phyloP scores from a whole-genome alignment of 2,113 vertebrate species.

The Dipodomys stephensi region DNA sequence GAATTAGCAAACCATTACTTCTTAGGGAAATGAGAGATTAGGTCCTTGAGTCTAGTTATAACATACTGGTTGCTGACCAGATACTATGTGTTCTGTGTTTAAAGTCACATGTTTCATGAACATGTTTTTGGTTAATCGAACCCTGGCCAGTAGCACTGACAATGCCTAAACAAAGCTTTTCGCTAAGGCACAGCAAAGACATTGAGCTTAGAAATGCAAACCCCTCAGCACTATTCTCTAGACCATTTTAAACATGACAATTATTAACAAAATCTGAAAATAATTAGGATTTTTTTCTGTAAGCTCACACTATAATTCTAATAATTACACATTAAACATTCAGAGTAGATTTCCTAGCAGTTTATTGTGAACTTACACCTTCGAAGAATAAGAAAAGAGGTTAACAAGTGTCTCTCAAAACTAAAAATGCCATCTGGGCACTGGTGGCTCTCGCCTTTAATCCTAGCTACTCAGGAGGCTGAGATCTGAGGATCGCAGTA shows the following conservation, averaged over 20 bases:
- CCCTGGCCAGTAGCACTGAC: background rate
- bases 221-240: background rate
- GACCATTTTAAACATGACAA: constrained; percentile 5
- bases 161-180: background rate
- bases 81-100: constrained; percentile 32
- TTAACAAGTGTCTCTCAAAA: background rate
- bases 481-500: too few relatives aligned
- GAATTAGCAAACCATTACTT: background rate
- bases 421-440: constrained; percentile 26
- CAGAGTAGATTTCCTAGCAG: background rate
- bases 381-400: constrained; percentile 22
- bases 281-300: constrained; percentile 41
- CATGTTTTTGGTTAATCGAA: background rate
- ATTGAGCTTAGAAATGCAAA: background rate
- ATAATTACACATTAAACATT: constrained; percentile 38
- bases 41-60: background rate
- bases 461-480: too few relatives aligned
- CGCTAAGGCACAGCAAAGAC: background rate
- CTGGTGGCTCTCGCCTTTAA: too few relatives aligned
- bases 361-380: background rate
- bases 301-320: constrained; percentile 44
- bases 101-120: background rate
- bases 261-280: background rate
- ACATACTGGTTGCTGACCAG: background rate
- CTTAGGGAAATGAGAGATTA: background rate